Evolutionary conservation across 2,888 invertebrate genomes (phyloP), one percentile per base, ranked within the genome.

Genomic region (Bembecia ichneumoniformis): DNA sequence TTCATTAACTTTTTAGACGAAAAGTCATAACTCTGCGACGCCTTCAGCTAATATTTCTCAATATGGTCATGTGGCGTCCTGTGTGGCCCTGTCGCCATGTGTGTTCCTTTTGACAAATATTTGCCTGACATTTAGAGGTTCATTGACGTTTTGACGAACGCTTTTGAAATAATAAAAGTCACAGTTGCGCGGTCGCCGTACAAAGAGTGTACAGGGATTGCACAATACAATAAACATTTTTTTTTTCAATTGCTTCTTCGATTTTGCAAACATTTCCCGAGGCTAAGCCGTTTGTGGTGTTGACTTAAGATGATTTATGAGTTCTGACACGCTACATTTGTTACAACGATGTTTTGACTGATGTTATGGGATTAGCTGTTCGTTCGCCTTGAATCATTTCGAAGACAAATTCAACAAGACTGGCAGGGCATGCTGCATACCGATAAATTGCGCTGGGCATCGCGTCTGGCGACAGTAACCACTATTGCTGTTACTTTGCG

Each of bases 11-110:
- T 79, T 79, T 74, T 72, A 64, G 65, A 66, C 62, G 60, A 71
- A 72, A 77, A 69, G 60, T 63, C 65, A 64, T 71, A 76, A 70
- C 64, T 71, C 71, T 68, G 58, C 52, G 58, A 48, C 58, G 68
- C 66, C 73, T 74, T 74, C 11, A 44, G 15, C 74, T 74, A 74
- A 74, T 70, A 60, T 80, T 74, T 76, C 74, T 75, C 74, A 76
- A 72, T 71, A 64, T 65, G 71, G 62, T 57, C 60, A 66, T 57
- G 58, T 56, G 61, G 59, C 84, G 60, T 69, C 79, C 73, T 87
- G 87, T 86, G 86, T 84, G 86, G 87, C 72, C 79, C 60, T 54
- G 50, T 43, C 63, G 61, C 77, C 74, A 77, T 76, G 81, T 81
- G 81, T 77, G 76, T 74, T 73, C 67, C 57, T 62, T 64, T 46